Conservation (phyloP, 1,140 invertebrate species). For the Drosophila suzukii region DNA sequence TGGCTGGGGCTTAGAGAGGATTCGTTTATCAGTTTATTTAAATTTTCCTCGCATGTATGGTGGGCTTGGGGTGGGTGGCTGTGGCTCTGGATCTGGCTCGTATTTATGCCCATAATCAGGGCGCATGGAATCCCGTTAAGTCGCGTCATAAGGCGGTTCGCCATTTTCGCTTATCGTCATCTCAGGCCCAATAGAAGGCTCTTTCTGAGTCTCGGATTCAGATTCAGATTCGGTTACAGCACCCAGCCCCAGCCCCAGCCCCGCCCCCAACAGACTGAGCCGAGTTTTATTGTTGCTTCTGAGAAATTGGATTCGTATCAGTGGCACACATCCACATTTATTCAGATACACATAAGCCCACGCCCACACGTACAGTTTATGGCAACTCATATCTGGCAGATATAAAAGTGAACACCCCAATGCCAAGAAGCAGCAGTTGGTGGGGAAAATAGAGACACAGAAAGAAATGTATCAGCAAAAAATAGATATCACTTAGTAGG, state of each 20-base stretch:
- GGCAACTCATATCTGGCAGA: constrained; percentile 80
- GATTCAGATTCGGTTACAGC: constrained; percentile 16
- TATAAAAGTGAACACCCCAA: constrained; percentile 58
- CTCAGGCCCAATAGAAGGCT: constrained; percentile 7
- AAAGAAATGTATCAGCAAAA: constrained; percentile 11
- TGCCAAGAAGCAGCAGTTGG: not conserved
- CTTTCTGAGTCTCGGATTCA: constrained; percentile 13
- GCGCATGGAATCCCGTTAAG: constrained; percentile 77
- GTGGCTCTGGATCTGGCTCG: constrained; percentile 3
- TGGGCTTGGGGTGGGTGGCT: not conserved
- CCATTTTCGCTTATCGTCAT: constrained; percentile 76
- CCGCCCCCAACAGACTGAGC: constrained; percentile 45
- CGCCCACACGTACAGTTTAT: constrained; percentile 68
- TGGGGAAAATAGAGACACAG: constrained; percentile 8
- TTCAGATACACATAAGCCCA: constrained; percentile 38
- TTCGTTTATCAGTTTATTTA: constrained; percentile 78
- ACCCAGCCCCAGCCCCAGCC: constrained; percentile 21
- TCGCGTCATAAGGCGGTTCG: constrained; percentile 76
- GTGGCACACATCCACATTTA: constrained; percentile 33
- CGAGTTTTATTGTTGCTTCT: constrained; percentile 71
- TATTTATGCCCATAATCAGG: constrained; percentile 77
- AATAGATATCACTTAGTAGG: not conserved
- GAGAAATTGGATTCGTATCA: constrained; percentile 83
- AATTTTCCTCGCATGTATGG: constrained; percentile 41
- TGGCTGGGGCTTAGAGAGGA: constrained; percentile 62